These are phyloP conservation scores for Lepilemur septentrionalis DNA, from an alignment of 2,797 vertebrate genomes.

Conservation along the genomic window DNA sequence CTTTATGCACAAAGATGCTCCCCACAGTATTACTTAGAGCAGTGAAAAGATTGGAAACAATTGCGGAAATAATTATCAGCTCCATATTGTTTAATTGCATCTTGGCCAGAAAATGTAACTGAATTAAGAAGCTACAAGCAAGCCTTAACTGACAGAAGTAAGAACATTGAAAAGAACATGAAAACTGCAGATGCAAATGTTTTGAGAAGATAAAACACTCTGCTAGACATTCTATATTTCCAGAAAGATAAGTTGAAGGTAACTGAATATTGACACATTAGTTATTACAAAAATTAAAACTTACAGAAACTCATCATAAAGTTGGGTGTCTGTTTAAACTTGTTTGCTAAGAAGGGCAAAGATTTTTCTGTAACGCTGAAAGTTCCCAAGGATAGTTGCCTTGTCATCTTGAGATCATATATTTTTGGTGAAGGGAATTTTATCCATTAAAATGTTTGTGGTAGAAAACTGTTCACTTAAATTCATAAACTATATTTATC, in stretches of 20 bases:
- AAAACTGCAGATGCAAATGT: background rate
- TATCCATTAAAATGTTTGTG: background rate
- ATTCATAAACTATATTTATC: slow-evolving; percentile 15
- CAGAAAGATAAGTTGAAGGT: background rate
- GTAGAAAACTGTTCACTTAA: background rate
- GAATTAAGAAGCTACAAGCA: background rate
- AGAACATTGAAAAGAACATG: slow-evolving; percentile 17
- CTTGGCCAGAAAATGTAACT: slow-evolving; percentile 43
- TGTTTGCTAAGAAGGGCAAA: slow-evolving; percentile 2
- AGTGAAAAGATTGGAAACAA: slow-evolving; percentile 19
- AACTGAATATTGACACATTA: background rate
- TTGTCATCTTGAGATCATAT: background rate
- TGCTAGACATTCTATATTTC: slow-evolving; percentile 20
- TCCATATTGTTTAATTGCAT: slow-evolving; percentile 10
- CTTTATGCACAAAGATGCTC: slow-evolving; percentile 20
- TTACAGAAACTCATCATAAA: background rate
- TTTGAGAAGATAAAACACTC: slow-evolving; percentile 21
- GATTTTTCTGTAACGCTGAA: background rate
- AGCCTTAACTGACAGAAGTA: background rate
- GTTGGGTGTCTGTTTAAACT: slow-evolving; percentile 13
- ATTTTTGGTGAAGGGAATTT: background rate
- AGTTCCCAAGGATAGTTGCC: background rate
- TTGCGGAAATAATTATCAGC: slow-evolving; percentile 29
- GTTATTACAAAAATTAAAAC: slow-evolving; percentile 21
- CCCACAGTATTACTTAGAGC: background rate